Conservation (phyloP, 2,113 vertebrate genomes). For the Xiphias gladius region DNA sequence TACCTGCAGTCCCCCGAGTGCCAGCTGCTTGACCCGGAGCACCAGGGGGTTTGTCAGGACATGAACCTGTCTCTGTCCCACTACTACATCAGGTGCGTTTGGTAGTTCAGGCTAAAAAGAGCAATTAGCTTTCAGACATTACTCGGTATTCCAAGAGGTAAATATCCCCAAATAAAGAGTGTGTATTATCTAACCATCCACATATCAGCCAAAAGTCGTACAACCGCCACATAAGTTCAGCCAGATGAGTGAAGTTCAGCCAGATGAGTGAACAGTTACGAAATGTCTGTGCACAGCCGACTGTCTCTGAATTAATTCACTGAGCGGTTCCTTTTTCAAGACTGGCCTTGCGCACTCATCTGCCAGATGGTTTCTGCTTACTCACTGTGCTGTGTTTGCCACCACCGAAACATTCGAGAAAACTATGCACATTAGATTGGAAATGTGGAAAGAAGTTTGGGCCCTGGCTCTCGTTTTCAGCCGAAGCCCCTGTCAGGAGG, state of each 20-base stretch:
- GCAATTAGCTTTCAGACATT: too few species aligned
- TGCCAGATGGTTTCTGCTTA: constrained; percentile 29
- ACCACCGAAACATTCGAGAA: not conserved
- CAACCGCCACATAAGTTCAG: not conserved
- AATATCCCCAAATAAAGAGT: too few species aligned
- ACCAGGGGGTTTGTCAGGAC: constrained; percentile 93
- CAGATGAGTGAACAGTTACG: not conserved
- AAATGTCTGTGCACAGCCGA: not conserved
- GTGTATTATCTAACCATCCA: too few species aligned
- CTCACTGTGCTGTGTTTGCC: not conserved
- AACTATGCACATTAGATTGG: not conserved
- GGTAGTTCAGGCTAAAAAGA: too few species aligned
- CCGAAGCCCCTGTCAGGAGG: too few species aligned
- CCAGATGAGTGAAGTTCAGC: too few species aligned
- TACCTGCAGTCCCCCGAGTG: constrained; percentile 96
- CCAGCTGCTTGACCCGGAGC: constrained; percentile 95
- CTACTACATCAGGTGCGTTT: constrained; percentile 91
- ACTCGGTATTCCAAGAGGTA: too few species aligned
- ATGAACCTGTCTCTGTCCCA: constrained; percentile 96
- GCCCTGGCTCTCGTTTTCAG: too few species aligned
- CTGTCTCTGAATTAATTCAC: constrained; percentile 3
- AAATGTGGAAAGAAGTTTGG: too few species aligned
- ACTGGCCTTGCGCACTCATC: not conserved
- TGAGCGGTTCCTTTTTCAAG: not conserved
- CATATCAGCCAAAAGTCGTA: too few species aligned